Evolutionary conservation across 2,888 invertebrate species (phyloP).

Genomic region (Idaea straminata): DNA sequence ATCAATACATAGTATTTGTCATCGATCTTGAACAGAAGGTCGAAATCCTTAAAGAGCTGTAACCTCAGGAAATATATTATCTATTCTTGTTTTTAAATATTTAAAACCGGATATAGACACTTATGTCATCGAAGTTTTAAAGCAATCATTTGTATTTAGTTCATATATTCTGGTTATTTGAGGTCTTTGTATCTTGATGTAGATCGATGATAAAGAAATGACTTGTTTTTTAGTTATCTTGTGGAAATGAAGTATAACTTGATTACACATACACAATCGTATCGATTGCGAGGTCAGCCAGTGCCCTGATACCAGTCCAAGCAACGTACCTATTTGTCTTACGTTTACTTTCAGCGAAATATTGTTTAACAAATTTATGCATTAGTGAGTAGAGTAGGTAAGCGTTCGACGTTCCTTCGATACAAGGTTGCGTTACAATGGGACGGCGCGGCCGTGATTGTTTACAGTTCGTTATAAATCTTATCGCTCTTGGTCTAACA

Average conservation of each 20-base stretch:
- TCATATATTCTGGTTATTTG: not conserved
- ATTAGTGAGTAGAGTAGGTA: slow-evolving; percentile 7
- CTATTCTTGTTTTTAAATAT: not conserved
- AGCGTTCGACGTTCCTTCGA: slow-evolving; percentile 35
- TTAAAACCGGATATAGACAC: slow-evolving; percentile 1
- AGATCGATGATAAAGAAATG: not conserved
- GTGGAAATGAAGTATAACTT: slow-evolving; percentile 28
- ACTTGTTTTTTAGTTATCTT: slow-evolving; percentile 15
- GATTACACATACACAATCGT: slow-evolving; percentile 37
- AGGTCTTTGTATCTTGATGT: not conserved
- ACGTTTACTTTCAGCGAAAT: slow-evolving; percentile 39
- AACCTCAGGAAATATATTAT: not conserved
- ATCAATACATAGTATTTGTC: slow-evolving; percentile 1
- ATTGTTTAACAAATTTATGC: slow-evolving; percentile 28
- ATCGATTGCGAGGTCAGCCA: slow-evolving; percentile 44
- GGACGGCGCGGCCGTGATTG: slow-evolving; percentile 43
- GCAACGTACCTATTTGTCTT: slow-evolving; percentile 33
- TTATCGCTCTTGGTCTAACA: slow-evolving; percentile 40
- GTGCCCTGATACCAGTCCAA: slow-evolving; percentile 37
- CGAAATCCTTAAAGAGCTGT: not conserved
- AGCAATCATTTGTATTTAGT: not conserved
- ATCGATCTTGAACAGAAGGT: not conserved
- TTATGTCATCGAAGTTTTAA: slow-evolving; percentile 1
- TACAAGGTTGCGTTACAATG: slow-evolving; percentile 40
- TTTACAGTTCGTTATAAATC: slow-evolving; percentile 49